phyloP scores from a whole-genome alignment of 2,888 invertebrate species.

The Colostygia pectinataria region DNA sequence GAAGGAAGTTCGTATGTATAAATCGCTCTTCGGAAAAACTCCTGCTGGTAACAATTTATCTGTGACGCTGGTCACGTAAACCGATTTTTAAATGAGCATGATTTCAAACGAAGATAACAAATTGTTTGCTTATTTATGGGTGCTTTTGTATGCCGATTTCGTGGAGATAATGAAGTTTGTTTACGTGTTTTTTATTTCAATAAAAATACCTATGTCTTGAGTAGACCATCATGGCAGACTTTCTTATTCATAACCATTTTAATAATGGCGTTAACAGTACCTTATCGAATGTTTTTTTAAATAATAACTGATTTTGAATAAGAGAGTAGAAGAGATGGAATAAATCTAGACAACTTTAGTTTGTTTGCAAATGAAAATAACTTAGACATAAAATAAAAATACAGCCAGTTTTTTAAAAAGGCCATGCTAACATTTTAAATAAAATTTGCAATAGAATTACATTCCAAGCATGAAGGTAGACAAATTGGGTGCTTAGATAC shows the following conservation, averaged over 20 bases:
- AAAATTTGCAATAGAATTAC: slow-evolving; percentile 13
- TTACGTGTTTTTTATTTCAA: slow-evolving; percentile 4
- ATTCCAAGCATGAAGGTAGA: slow-evolving; percentile 26
- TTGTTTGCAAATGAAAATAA: no score
- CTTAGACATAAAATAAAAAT: no score
- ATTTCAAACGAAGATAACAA: slow-evolving; percentile 4
- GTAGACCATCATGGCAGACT: not conserved
- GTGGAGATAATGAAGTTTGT: slow-evolving; percentile 16
- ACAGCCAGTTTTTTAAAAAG: not conserved
- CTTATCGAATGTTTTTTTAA: no score
- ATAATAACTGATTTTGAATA: no score
- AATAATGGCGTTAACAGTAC: no score
- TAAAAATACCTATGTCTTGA: not conserved
- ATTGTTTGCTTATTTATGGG: slow-evolving; percentile 16
- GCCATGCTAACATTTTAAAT: slow-evolving; percentile 2
- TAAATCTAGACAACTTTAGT: no score
- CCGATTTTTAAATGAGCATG: slow-evolving; percentile 16
- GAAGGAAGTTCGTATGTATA: not conserved
- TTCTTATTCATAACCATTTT: no score
- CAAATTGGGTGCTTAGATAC: slow-evolving; percentile 21
- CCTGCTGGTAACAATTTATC: not conserved
- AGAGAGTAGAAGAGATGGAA: no score
- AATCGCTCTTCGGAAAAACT: no score
- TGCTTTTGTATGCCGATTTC: slow-evolving; percentile 23
- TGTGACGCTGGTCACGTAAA: slow-evolving; percentile 18